Conservation (phyloP, 2,888 invertebrate genomes). For the Pimpla rufipes region DNA sequence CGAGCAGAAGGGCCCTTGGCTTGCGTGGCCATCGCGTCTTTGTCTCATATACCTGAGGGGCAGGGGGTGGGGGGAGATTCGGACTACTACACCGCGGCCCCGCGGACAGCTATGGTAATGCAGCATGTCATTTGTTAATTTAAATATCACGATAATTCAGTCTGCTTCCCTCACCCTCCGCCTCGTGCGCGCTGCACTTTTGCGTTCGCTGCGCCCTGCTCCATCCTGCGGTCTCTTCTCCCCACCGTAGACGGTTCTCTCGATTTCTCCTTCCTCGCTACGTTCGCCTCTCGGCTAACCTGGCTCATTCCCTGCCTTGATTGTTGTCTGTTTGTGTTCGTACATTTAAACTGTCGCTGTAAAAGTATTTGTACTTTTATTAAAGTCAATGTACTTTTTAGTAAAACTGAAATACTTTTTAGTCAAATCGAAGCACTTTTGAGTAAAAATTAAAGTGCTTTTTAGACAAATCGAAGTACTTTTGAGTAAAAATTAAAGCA, state of each 20-base stretch:
- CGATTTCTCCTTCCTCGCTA: background rate
- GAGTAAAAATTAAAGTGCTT: too few species aligned
- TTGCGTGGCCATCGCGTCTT: constrained; percentile 63
- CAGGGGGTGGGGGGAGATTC: constrained; percentile 72
- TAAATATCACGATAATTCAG: constrained; percentile 84
- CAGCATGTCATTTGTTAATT: constrained; percentile 83
- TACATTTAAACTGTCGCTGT: constrained; percentile 3
- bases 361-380: too few species aligned
- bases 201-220: constrained; percentile 57
- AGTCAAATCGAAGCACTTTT: too few species aligned
- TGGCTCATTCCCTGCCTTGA: constrained; percentile 1
- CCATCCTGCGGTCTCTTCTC: constrained; percentile 52
- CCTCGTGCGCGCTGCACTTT: constrained; percentile 57
- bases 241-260: constrained; percentile 17
- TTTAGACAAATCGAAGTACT: too few species aligned
- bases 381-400: too few species aligned
- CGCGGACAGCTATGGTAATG: constrained; percentile 81
- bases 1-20: constrained; percentile 42
- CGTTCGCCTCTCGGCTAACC: constrained; percentile 1
- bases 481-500: too few species aligned
- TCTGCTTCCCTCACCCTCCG: constrained; percentile 74
- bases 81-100: constrained; percentile 75
- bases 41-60: constrained; percentile 61
- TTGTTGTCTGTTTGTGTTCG: constrained; percentile 1
- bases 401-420: too few species aligned